Conservation (phyloP, 2,113 vertebrate species). For the Alosa alosa region DNA sequence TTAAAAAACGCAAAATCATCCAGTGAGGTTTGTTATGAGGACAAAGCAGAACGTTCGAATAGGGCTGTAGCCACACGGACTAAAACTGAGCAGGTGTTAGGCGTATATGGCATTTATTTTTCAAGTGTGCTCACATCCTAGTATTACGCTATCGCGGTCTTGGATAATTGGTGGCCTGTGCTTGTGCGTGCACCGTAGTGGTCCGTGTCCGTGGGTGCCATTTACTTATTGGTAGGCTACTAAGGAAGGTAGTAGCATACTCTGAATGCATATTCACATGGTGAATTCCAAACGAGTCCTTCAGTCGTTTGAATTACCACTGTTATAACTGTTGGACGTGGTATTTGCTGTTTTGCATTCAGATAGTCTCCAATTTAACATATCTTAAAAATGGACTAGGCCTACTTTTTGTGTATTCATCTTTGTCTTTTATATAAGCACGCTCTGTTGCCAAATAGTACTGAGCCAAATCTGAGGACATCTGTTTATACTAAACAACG, state of each 20-base stretch:
- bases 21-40: background rate
- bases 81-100: background rate
- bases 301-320: too few species aligned
- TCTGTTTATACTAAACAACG: background rate
- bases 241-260: background rate
- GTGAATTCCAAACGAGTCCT: too few species aligned
- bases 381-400: background rate
- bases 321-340: background rate
- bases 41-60: background rate
- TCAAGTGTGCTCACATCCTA: background rate
- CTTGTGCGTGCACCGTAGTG: background rate
- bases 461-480: background rate
- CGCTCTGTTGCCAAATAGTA: background rate
- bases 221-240: background rate
- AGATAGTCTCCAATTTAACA: background rate
- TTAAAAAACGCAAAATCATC: background rate
- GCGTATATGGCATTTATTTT: slow-evolving; percentile 10
- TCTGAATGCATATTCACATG: background rate
- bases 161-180: background rate
- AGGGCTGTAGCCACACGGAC: background rate
- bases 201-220: background rate
- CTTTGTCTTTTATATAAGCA: background rate
- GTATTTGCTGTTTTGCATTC: background rate
- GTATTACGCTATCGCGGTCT: background rate
- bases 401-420: background rate